A percentile compares a stretch with the other conserved stretches of the same genome.
Conservation (phyloP, 2,113 vertebrate genomes). For the Cyprinodon tularosa region DNA sequence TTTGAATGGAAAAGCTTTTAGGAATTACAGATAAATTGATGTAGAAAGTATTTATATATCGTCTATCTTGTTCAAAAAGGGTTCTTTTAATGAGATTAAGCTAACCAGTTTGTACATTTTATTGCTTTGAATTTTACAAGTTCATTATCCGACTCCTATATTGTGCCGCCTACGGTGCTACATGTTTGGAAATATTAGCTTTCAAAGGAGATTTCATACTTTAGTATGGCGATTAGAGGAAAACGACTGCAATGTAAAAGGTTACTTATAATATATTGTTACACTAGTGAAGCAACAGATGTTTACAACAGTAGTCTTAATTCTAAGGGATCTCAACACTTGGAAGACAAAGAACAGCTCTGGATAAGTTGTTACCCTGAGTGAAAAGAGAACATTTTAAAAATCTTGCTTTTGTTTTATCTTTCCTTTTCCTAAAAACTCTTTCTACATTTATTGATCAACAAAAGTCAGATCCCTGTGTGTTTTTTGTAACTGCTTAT, state of each 20-base stretch:
- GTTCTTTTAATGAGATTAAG: background rate
- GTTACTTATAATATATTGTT: background rate
- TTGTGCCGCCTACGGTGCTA: background rate
- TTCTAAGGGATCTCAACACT: background rate
- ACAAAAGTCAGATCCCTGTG: background rate
- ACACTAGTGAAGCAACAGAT: background rate
- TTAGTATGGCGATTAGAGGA: background rate
- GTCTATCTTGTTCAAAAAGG: slow-evolving; percentile 1
- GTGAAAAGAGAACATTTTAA: background rate
- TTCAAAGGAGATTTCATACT: background rate
- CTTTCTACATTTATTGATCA: slow-evolving; percentile 2
- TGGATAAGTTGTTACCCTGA: background rate
- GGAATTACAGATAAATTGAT: background rate
- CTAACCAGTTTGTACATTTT: background rate
- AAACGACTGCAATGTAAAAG: background rate
- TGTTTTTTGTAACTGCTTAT: slow-evolving; percentile 1
- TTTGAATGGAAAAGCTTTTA: background rate
- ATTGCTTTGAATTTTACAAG: background rate
- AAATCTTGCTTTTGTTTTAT: background rate
- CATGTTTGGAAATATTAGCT: background rate
- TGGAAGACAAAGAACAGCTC: background rate
- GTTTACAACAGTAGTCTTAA: background rate
- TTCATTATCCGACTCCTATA: background rate
- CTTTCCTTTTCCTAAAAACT: background rate
- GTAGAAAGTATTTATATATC: background rate